Percentiles rank a stretch among this genome's conserved stretches.
These are phyloP conservation scores for Pheucticus melanocephalus DNA, from an alignment of 2,113 vertebrate species.

Conservation along the genomic window DNA sequence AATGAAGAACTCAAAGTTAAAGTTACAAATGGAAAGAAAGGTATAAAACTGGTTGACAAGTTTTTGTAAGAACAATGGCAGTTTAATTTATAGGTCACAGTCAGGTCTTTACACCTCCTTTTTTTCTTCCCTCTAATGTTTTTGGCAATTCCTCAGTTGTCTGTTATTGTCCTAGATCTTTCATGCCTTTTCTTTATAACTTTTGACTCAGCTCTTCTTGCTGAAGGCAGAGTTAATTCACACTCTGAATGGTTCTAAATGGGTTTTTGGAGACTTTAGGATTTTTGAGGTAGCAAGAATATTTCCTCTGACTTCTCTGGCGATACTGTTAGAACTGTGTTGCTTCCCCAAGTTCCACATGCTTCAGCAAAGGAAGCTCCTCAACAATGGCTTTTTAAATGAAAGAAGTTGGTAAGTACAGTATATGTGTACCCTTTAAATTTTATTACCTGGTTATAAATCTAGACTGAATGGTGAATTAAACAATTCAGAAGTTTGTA, in stretches of 20 bases:
- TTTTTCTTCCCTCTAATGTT: background rate
- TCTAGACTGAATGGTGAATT: background rate
- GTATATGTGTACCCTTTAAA: background rate
- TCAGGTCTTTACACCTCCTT: background rate
- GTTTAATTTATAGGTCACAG: background rate
- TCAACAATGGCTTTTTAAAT: background rate
- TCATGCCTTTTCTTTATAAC: background rate
- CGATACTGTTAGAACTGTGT: background rate
- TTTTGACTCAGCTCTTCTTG: background rate
- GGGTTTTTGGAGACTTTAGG: background rate
- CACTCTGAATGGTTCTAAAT: background rate
- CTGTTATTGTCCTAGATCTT: background rate
- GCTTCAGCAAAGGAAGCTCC: background rate
- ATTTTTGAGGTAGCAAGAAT: background rate
- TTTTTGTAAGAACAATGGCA: background rate
- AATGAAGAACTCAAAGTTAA: background rate
- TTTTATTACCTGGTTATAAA: background rate
- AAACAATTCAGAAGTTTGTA: conserved; percentile 7
- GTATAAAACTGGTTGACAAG: background rate
- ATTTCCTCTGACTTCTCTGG: background rate
- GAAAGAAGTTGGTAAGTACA: background rate
- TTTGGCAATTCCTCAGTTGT: background rate
- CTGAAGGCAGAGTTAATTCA: background rate
- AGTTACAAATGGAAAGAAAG: background rate
- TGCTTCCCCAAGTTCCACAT: background rate